Evolutionary conservation across 1,140 invertebrate genomes (phyloP).

Genomic region (Drosophila arawakana): DNA sequence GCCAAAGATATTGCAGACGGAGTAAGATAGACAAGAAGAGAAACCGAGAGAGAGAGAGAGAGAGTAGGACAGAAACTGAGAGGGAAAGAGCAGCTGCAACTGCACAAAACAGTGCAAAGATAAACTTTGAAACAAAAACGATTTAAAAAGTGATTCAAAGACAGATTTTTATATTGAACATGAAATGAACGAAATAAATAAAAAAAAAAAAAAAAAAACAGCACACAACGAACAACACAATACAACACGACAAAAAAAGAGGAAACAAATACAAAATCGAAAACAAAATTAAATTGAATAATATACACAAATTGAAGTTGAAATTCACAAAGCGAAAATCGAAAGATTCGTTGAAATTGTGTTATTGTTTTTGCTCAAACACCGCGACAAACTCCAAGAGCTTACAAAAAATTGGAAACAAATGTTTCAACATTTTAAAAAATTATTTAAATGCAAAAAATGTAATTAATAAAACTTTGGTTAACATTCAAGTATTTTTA

Average conservation of each 20-base stretch:
- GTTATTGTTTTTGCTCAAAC: not conserved
- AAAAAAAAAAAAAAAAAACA: not conserved
- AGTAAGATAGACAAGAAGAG: not conserved
- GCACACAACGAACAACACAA: not conserved
- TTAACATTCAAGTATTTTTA: no score
- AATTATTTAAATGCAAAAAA: not conserved
- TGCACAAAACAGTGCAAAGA: slow-evolving; percentile 23
- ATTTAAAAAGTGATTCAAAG: slow-evolving; percentile 77
- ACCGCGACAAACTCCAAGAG: not conserved
- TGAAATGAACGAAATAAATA: slow-evolving; percentile 25
- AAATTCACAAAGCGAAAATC: not conserved
- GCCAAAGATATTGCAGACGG: not conserved
- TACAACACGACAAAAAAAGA: not conserved
- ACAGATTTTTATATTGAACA: slow-evolving; percentile 64
- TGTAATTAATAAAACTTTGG: no score
- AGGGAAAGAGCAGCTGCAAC: slow-evolving; percentile 7
- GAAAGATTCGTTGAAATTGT: slow-evolving; percentile 9
- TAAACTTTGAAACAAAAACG: slow-evolving; percentile 74
- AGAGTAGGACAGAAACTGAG: not conserved
- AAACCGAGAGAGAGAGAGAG: slow-evolving; percentile 11
- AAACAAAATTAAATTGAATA: slow-evolving; percentile 17
- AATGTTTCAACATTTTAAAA: not conserved
- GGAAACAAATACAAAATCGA: not conserved
- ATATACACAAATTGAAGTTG: slow-evolving; percentile 16
- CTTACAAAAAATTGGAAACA: not conserved